Percentiles rank a stretch among this genome's conserved stretches.
phyloP scores from a whole-genome alignment of 2,797 vertebrate species.

The Dendrocincla fuliginosa region DNA sequence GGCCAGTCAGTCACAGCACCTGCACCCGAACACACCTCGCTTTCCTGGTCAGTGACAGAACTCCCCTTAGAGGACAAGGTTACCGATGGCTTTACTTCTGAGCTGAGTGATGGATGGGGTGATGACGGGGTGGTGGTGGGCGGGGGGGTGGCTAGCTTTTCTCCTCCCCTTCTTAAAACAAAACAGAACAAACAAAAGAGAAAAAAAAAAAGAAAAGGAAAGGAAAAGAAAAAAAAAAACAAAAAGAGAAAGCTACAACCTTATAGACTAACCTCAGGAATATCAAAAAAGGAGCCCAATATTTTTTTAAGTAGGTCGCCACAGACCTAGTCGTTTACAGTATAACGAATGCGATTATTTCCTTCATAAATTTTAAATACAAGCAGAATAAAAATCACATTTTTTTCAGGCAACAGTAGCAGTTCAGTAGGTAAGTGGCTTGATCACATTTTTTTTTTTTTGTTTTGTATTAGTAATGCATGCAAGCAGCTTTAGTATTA shows the following conservation, averaged over 20 bases:
- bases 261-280: conserved; percentile 62
- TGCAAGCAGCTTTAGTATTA: conserved; percentile 86
- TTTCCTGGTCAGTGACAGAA: conserved; percentile 32
- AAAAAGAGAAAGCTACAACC: conserved; percentile 36
- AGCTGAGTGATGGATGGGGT: conserved; percentile 56
- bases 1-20: conserved; percentile 5
- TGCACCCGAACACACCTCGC: background rate
- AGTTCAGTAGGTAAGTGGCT: conserved; percentile 86
- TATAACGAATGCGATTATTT: conserved; percentile 78
- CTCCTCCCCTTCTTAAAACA: conserved; percentile 30
- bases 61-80: conserved; percentile 23
- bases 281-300: conserved; percentile 69
- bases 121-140: background rate
- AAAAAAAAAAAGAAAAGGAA: background rate
- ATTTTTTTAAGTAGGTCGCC: conserved; percentile 56
- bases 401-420: conserved; percentile 86
- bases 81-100: conserved; percentile 44
- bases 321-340: conserved; percentile 76
- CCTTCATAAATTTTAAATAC: conserved; percentile 81
- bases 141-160: conserved; percentile 35
- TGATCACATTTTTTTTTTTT: conserved; percentile 72
- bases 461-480: conserved; percentile 85
- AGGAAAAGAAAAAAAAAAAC: too few relatives aligned
- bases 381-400: conserved; percentile 85
- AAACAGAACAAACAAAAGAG: background rate